A percentile compares a stretch with the other conserved stretches of the same genome.
Conservation (phyloP, 1,140 invertebrate species). For the Orchesella cincta region DNA sequence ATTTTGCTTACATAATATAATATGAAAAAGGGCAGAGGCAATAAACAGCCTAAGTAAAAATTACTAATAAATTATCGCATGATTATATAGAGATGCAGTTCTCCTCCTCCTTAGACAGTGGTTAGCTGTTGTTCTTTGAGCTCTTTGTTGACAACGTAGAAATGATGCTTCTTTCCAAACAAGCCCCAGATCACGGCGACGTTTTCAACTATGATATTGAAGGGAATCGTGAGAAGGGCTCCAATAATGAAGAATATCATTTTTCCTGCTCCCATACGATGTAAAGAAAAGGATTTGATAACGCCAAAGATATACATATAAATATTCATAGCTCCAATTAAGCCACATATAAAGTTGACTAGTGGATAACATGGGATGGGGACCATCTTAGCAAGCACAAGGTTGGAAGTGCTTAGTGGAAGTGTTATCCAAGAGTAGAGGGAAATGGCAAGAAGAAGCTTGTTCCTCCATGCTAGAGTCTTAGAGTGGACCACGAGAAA, state of each 20-base stretch:
- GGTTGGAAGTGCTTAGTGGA: conserved; percentile 86
- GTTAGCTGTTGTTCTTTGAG: conserved; percentile 61
- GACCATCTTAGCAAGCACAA: conserved; percentile 77
- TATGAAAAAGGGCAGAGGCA: no score
- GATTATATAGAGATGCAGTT: no score
- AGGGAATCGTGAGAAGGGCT: conserved; percentile 83
- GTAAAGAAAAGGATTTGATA: conserved; percentile 88
- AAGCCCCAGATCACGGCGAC: conserved; percentile 90
- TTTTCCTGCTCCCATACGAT: conserved; percentile 76
- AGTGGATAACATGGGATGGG: conserved; percentile 82
- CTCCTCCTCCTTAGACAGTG: conserved; percentile 57
- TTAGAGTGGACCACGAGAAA: conserved; percentile 88
- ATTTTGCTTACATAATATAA: no score
- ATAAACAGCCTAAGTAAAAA: no score
- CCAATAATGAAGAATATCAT: conserved; percentile 80
- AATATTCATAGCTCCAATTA: conserved; percentile 85
- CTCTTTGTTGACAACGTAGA: conserved; percentile 93
- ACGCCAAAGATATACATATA: conserved; percentile 97
- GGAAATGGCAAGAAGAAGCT: conserved; percentile 81
- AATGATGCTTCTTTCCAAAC: conserved; percentile 88
- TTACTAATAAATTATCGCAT: no score
- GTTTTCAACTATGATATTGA: conserved; percentile 91
- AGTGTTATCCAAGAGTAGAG: conserved; percentile 95
- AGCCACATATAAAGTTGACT: conserved; percentile 82
- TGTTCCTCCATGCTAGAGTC: conserved; percentile 77